A percentile compares a stretch with the other conserved stretches of the same genome.
Conservation (phyloP, 2,797 vertebrate genomes). For the Huso huso region DNA sequence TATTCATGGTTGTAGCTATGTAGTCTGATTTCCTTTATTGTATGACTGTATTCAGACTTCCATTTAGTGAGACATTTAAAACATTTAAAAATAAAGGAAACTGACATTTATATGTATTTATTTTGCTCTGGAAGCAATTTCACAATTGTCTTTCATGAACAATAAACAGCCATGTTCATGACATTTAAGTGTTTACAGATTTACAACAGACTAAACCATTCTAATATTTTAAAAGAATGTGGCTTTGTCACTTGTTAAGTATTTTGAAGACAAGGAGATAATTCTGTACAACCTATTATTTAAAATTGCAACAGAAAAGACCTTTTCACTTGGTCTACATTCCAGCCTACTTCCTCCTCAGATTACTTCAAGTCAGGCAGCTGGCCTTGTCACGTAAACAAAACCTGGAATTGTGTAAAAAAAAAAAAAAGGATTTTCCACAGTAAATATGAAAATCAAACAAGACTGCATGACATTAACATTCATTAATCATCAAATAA, state of each 20-base stretch:
- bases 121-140: too few relatives aligned
- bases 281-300: constrained; percentile 35
- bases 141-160: neutral
- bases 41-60: too few relatives aligned
- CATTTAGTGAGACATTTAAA: too few relatives aligned
- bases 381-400: constrained; percentile 48
- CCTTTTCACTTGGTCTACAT: constrained; percentile 49
- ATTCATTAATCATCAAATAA: constrained; percentile 34
- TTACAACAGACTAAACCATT: constrained; percentile 27
- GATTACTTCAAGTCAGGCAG: constrained; percentile 40
- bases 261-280: constrained; percentile 27
- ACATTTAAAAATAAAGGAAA: too few relatives aligned
- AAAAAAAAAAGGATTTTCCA: constrained; percentile 29
- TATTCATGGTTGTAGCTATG: too few relatives aligned
- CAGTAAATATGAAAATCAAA: constrained; percentile 23
- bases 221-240: constrained; percentile 28
- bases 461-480: constrained; percentile 17
- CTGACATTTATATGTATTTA: too few relatives aligned
- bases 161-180: constrained; percentile 18
- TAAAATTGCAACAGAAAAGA: constrained; percentile 37
- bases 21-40: too few relatives aligned
- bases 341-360: constrained; percentile 49
- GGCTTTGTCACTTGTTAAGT: constrained; percentile 41
- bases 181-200: constrained; percentile 36
- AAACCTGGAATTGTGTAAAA: constrained; percentile 42